A percentile compares a stretch with the other conserved stretches of the same genome.
These are phyloP conservation scores for Oxytorus armatus DNA, from an alignment of 2,888 invertebrate species.

Conservation along the genomic window DNA sequence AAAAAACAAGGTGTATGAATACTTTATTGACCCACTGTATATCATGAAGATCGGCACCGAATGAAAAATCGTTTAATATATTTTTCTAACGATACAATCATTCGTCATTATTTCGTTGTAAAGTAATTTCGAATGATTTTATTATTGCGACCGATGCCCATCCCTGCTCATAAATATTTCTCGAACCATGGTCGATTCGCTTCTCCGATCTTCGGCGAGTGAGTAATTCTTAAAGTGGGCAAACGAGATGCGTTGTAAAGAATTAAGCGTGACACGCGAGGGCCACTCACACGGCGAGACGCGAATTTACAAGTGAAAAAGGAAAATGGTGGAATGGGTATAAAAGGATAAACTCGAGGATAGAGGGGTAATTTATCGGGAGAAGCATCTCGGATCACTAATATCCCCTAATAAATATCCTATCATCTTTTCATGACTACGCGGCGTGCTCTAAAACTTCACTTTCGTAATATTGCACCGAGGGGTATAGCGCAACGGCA, in stretches of 20 bases:
- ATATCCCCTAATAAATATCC: slow-evolving; percentile 79
- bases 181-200: neutral
- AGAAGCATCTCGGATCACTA: slow-evolving; percentile 61
- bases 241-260: neutral
- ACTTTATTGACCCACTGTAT: no score
- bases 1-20: no score
- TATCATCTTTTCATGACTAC: slow-evolving; percentile 71
- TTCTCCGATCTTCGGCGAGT: no score
- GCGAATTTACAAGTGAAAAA: neutral
- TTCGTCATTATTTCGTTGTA: no score
- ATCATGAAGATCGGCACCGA: no score
- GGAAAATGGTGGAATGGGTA: neutral
- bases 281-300: neutral
- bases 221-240: no score
- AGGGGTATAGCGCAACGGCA: slow-evolving; percentile 46
- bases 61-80: no score
- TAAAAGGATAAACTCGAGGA: slow-evolving; percentile 6
- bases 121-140: no score
- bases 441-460: slow-evolving; percentile 68
- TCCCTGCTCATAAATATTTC: no score
- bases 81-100: no score
- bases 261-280: neutral
- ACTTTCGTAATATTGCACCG: slow-evolving; percentile 32
- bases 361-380: slow-evolving; percentile 36
- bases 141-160: no score